Evolutionary conservation across 2,888 invertebrate species (phyloP).

Genomic region (Drosophila picticornis): DNA sequence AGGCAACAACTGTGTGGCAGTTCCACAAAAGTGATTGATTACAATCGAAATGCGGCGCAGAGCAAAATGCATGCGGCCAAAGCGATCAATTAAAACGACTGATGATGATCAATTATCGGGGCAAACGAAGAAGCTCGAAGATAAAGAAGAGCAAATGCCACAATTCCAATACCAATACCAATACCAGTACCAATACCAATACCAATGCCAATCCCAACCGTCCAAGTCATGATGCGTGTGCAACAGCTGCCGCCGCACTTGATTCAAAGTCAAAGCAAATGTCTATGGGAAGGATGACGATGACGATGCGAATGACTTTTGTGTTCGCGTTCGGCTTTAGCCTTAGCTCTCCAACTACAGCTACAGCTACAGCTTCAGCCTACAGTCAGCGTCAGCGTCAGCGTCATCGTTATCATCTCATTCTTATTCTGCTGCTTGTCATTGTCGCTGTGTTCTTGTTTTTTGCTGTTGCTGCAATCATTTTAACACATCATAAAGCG

Average conservation of each 20-base stretch:
- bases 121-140: slow-evolving; percentile 41
- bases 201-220: slow-evolving; percentile 29
- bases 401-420: slow-evolving; percentile 40
- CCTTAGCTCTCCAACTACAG: neutral
- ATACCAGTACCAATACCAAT: slow-evolving; percentile 4
- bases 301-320: slow-evolving; percentile 21
- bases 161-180: slow-evolving; percentile 12
- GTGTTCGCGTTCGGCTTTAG: neutral
- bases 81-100: slow-evolving; percentile 80
- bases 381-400: slow-evolving; percentile 9
- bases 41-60: slow-evolving; percentile 68
- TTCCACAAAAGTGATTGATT: slow-evolving; percentile 81
- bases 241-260: slow-evolving; percentile 45
- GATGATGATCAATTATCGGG: slow-evolving; percentile 79
- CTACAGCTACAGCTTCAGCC: slow-evolving; percentile 13
- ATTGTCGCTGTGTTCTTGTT: slow-evolving; percentile 38
- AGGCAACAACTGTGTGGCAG: slow-evolving; percentile 31
- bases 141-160: slow-evolving; percentile 21
- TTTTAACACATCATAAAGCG: slow-evolving; percentile 80
- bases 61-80: slow-evolving; percentile 53
- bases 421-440: slow-evolving; percentile 47
- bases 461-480: slow-evolving; percentile 59
- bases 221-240: slow-evolving; percentile 41
- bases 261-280: slow-evolving; percentile 56
- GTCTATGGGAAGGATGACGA: slow-evolving; percentile 31